Evolutionary conservation across 1,140 invertebrate species (phyloP).

Genomic region (Heliconius hermathena): DNA sequence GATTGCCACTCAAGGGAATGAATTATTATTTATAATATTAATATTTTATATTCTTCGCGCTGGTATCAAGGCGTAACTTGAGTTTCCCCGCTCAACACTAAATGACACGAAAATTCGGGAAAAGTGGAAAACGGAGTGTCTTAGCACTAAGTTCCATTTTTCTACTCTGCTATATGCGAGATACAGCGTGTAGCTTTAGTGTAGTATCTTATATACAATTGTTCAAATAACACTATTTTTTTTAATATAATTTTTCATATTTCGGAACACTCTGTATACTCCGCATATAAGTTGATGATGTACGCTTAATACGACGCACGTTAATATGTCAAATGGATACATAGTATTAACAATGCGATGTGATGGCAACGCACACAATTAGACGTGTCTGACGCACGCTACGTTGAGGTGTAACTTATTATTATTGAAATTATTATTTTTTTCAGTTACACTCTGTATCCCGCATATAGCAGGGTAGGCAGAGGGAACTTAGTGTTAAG

Average conservation of each 20-base stretch:
- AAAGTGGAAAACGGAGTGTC: not conserved
- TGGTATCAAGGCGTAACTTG: too few species aligned
- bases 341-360: conserved; percentile 67
- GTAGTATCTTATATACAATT: not conserved
- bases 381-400: conserved; percentile 37
- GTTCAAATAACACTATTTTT: not conserved
- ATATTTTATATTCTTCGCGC: too few species aligned
- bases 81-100: too few species aligned
- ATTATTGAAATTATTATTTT: not conserved
- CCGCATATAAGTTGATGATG: conserved; percentile 32
- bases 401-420: conserved; percentile 37
- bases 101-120: too few species aligned
- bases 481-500: too few species aligned
- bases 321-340: conserved; percentile 74
- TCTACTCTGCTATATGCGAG: not conserved
- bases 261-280: conserved; percentile 22
- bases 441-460: too few species aligned
- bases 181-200: too few species aligned
- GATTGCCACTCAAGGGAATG: too few species aligned
- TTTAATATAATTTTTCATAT: not conserved
- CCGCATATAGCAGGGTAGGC: too few species aligned
- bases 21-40: too few species aligned
- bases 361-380: conserved; percentile 67
- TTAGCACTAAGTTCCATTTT: not conserved
- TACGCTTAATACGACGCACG: conserved; percentile 51